Evolutionary conservation across 1,140 invertebrate species (phyloP), one percentile per base, ranked within the genome.

Genomic region (Lethrus apterus): DNA sequence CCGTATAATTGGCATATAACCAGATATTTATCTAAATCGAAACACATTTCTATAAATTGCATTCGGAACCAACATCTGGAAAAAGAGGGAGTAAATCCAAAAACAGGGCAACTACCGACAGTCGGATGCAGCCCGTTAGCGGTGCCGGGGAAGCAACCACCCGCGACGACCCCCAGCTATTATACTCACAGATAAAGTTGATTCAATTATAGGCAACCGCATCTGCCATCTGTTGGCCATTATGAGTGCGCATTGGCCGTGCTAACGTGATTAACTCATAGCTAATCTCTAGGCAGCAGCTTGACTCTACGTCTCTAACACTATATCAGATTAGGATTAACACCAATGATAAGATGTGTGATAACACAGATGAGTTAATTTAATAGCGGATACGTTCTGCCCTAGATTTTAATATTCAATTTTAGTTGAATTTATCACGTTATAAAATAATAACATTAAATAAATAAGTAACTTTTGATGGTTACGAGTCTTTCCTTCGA

Each of bases 141-240:
- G 44, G 29, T 41, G 50, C 15, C 33, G 44, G 46, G 50, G 43
- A 36, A 45, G 44, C 52, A 63, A 60, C 56, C 57, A 61, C 58
- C 59, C 58, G 58, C 58, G 51, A 62, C 61, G 59, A 59, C 63
- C 56, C 59, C 54, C 44, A 33, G 44, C 43, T 51, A 60, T 63
- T 63, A 62, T 60, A 60, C 60, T 60, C 56, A 58, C 60, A 62
- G 60, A 65, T 65, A 63, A 63, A 65, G 58, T 62, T 61, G 60
- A 65, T 65, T 65, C 63, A 65, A 65, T 65, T 65, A 65, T 55
- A 58, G 54, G 55, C 54, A 54, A 65, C 60, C 62, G 60, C 63
- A 64, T 65, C 62, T 63, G 60, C 60, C 62, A 60, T 62, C 63
- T 64, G 62, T 56, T 59, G 60, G 62, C 62, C 55, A 65, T 65